Percentiles rank a stretch among this genome's conserved stretches.
phyloP scores from a whole-genome alignment of 2,113 vertebrate genomes.

The Rhizomys pruinosus region DNA sequence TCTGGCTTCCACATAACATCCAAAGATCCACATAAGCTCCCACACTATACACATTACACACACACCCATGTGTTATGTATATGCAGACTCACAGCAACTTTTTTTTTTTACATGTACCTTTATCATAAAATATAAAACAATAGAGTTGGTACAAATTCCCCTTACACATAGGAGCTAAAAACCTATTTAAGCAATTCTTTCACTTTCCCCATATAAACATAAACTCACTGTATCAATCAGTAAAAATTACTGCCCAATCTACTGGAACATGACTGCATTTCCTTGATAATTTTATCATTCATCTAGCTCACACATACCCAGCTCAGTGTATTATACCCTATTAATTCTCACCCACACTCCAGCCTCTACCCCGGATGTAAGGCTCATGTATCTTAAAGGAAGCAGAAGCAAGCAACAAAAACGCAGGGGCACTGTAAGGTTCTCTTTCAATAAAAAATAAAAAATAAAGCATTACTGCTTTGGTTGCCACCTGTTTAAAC shows the following conservation, averaged over 20 bases:
- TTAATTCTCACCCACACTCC: not conserved
- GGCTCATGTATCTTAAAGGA: not conserved
- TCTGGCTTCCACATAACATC: too few species aligned
- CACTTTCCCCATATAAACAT: not conserved
- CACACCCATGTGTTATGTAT: not conserved
- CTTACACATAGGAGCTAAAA: not conserved
- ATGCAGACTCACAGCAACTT: constrained; percentile 1
- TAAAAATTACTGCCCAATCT: constrained; percentile 30
- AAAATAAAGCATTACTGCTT: too few species aligned
- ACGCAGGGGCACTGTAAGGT: not conserved
- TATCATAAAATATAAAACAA: constrained; percentile 32
- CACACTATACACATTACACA: too few species aligned
- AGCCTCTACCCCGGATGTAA: not conserved
- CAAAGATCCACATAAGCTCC: too few species aligned
- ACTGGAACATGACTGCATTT: constrained; percentile 10
- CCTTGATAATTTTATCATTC: constrained; percentile 1
- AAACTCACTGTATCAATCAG: constrained; percentile 50
- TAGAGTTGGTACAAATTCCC: constrained; percentile 29
- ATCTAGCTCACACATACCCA: not conserved
- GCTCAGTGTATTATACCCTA: not conserved
- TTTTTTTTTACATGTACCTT: constrained; percentile 52
- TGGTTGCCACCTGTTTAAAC: not conserved
- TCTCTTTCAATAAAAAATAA: too few species aligned
- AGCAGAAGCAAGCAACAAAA: too few species aligned
- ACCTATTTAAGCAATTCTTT: constrained; percentile 29